Base-by-base conservation (phyloP, 2,113 vertebrate genomes). In the Leuciscus idus region DNA sequence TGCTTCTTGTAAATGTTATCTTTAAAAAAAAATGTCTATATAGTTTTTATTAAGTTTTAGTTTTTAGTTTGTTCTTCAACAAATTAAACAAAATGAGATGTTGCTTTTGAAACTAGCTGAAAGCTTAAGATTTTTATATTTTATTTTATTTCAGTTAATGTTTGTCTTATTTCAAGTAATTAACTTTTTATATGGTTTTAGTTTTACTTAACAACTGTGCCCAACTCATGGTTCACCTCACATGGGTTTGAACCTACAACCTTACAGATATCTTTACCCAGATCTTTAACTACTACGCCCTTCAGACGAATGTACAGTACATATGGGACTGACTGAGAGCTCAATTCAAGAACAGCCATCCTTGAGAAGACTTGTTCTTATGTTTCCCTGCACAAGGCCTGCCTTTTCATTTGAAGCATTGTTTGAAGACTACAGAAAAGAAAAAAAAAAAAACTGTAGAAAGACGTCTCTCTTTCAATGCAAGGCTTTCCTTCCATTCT, bases 401-500 rank as follows among this genome's bases (percentile, higher is more conserved):
- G 21, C 52, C 55, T 72, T 84, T 86, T 84, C 68, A 88, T 85
- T 88, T 76, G 26, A 81, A 66, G 84, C 74, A 90, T 85, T 90
- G 89, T 84, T 89, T 11, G 66, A 82, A 74, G 55, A 81, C 57
- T 86, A 86, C 66, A 89, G 85, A 59, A 89, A 81, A 84, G 55
- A 73, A 57, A 26, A 26, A 26, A 26, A 83, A 84, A 85, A 79
- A 88, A 89, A 84, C 75, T 55, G 85, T 87, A 90, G 89, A 87
- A 91, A 90, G 46, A 28, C 59, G 59, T 64, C 78, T 89, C 73
- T 78, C 81, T 89, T 92, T 91, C 89, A 93, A 91, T 89, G 84
- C 87, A 86, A 89, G 92, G 91, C 92, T 92, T 94, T 94, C 94
- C 93, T 94, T 93, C 90, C 90, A 94, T 94, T 94, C 87, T 89